Percentiles rank a stretch among this genome's conserved stretches.
phyloP scores from a whole-genome alignment of 2,888 invertebrate genomes.

The Trachelus stipa region DNA sequence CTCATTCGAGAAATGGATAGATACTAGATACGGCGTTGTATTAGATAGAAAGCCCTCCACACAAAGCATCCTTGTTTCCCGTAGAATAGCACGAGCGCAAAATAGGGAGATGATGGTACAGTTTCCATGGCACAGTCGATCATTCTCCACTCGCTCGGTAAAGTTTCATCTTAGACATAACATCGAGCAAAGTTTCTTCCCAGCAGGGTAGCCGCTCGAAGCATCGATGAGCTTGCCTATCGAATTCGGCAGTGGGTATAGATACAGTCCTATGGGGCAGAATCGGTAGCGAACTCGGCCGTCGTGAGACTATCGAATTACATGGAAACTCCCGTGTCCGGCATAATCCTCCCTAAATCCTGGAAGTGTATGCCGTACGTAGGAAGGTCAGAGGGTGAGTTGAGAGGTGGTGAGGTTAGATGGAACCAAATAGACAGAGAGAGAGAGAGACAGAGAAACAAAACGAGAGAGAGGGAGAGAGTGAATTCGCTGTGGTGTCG shows the following conservation, averaged over 20 bases:
- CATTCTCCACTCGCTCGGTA: neutral
- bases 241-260: neutral
- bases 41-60: neutral
- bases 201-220: neutral
- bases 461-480: neutral
- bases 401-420: slow-evolving; percentile 15
- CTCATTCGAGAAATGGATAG: neutral
- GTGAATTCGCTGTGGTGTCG: neutral
- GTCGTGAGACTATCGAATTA: slow-evolving; percentile 37
- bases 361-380: slow-evolving; percentile 45
- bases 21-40: neutral
- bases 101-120: neutral
- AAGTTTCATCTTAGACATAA: neutral
- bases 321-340: slow-evolving; percentile 27
- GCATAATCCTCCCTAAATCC: slow-evolving; percentile 46
- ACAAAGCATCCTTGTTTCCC: neutral
- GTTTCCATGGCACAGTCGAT: neutral
- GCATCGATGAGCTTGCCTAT: neutral
- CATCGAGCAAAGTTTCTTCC: neutral
- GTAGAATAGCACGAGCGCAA: neutral
- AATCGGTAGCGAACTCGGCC: neutral
- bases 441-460: neutral
- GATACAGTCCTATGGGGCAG: neutral
- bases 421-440: slow-evolving; percentile 25
- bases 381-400: slow-evolving; percentile 35